Base-by-base conservation (phyloP, 2,113 vertebrate species). In the Vicugna pacos region DNA sequence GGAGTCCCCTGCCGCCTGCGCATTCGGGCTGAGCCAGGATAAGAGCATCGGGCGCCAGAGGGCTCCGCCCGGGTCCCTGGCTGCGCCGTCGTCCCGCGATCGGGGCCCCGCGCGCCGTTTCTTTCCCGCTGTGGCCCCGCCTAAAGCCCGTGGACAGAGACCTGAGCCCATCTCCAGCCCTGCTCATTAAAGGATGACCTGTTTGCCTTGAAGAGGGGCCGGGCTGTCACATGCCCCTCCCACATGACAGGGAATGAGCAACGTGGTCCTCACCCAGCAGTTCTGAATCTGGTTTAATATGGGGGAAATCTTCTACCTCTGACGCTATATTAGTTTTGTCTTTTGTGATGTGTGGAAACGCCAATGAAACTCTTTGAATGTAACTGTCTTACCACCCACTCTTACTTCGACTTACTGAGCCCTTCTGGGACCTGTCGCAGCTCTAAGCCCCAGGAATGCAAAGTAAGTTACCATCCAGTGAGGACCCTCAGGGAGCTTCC, bases 101-200 rank as follows among this genome's bases (percentile, higher is more conserved):
- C 12, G 5, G 17, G 81, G 8, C 60, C 48, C 56, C 9, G 10
- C 9, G 8, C 16, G 1, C 42, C 60, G 9, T 26, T 70, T 14
- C 52, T 24, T 11, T 46, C 50, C 20, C 0, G 1, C 11, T 4
- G 17, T 0, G 42, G n/a, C 26, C 26, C 4, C 0, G 38, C 58
- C 28, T 0, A 50, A 9, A 62, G 50, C 72, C 76, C 0, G 0
- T 0, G 42, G 17, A 14, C 35, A 46, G 58, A 1, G 16, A 6
- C 70, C 30, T 3, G 46, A 24, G 48, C 17, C 30, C 69, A 5
- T 12, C 32, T 77, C 32, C 0, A 5, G 13, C 0, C 0, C 11
- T 3, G 2, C 26, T 3, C 42, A 1, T n/a, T 16, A 30, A 26
- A 0, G 0, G 6, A 22, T 1, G 14, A 4, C 64, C 4, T 0